phyloP scores from a whole-genome alignment of 2,113 vertebrate genomes.

The Pycnonotus jocosus region DNA sequence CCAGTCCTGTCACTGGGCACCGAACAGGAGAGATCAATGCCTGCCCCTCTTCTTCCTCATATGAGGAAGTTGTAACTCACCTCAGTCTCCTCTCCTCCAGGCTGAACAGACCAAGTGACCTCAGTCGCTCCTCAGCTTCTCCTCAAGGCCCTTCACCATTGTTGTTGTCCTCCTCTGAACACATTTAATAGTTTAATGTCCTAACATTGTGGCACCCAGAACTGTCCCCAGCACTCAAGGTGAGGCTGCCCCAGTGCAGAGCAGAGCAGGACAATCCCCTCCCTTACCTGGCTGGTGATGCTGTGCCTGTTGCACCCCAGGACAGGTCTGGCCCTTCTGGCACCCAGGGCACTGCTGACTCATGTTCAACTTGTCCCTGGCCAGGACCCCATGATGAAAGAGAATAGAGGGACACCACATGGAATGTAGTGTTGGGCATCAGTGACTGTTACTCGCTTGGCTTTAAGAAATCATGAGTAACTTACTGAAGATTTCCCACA shows the following conservation, averaged over 20 bases:
- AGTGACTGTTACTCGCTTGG: background rate
- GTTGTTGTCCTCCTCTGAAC: background rate
- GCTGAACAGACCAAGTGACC: background rate
- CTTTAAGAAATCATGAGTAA: background rate
- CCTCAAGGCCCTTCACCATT: background rate
- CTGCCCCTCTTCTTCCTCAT: background rate
- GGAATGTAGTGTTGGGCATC: background rate
- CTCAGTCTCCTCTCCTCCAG: background rate
- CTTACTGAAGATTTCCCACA: background rate
- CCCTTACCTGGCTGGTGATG: fast-evolving
- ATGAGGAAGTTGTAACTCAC: background rate
- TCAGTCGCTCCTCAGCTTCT: fast-evolving
- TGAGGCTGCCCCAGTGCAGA: fast-evolving
- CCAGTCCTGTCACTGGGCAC: background rate
- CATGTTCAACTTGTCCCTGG: fast-evolving
- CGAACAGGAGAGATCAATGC: background rate
- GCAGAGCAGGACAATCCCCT: background rate
- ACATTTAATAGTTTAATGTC: fast-evolving
- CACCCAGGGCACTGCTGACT: background rate
- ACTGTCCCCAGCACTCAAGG: fast-evolving
- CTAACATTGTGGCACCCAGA: fast-evolving
- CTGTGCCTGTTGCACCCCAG: background rate
- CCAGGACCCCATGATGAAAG: background rate
- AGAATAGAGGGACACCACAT: background rate
- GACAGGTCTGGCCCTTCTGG: fast-evolving